These are phyloP conservation scores for Spea multiplicata DNA, from an alignment of 2,113 vertebrate species.

Conservation along the genomic window DNA sequence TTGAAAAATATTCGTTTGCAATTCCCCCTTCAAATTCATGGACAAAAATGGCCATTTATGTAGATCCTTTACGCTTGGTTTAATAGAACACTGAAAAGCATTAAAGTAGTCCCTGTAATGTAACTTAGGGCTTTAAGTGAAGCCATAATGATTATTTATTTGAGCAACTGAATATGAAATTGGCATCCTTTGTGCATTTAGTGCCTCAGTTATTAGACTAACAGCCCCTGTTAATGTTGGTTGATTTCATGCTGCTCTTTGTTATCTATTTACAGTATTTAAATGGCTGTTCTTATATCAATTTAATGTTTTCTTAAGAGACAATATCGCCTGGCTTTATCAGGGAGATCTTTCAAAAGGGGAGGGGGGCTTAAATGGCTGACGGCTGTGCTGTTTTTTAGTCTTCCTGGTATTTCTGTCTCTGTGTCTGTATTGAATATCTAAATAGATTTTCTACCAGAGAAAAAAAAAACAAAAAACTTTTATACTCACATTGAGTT, in stretches of 20 bases:
- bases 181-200: conserved; percentile 10
- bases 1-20: not conserved
- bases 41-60: not conserved
- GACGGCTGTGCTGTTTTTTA: no score
- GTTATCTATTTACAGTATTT: not conserved
- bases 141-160: conserved; percentile 23
- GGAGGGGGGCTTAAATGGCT: no score
- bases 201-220: not conserved
- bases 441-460: no score
- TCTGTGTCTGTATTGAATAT: no score
- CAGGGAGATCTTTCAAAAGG: no score
- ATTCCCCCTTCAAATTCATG: not conserved
- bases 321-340: not conserved
- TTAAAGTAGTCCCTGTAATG: not conserved
- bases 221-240: not conserved
- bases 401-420: no score
- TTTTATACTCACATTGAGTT: no score
- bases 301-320: not conserved
- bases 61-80: not conserved
- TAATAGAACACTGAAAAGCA: not conserved
- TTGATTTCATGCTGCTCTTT: conserved; percentile 2
- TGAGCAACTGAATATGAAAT: conserved; percentile 17
- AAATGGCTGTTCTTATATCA: not conserved
- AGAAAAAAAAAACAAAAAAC: no score
- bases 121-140: not conserved